These are phyloP conservation scores for Diaprepes abbreviatus DNA, from an alignment of 2,888 invertebrate genomes.

Conservation along the genomic window DNA sequence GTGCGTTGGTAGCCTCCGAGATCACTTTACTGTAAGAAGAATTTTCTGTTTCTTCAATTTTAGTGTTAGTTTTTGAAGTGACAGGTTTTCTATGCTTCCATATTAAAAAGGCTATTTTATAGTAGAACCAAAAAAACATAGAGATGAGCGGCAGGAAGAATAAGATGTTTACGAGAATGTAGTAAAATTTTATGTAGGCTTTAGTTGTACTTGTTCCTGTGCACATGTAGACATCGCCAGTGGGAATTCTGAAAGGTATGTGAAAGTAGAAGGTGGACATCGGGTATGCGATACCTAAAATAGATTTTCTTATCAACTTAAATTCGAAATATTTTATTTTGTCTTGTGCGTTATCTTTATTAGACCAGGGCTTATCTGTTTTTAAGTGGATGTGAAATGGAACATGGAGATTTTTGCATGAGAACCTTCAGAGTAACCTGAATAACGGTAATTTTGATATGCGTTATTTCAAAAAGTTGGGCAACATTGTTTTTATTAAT, in stretches of 20 bases:
- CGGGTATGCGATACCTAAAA: constrained; percentile 66
- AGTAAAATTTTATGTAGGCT: constrained; percentile 57
- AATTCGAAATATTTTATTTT: too few species aligned
- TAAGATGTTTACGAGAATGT: constrained; percentile 59
- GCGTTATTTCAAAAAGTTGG: too few species aligned
- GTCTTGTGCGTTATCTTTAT: too few species aligned
- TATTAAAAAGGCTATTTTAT: constrained; percentile 69
- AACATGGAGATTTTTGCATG: too few species aligned
- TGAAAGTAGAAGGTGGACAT: constrained; percentile 65
- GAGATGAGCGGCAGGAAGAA: constrained; percentile 69
- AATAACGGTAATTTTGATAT: too few species aligned
- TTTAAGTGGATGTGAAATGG: too few species aligned
- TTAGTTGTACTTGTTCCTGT: constrained; percentile 52
- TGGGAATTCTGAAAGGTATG: constrained; percentile 55
- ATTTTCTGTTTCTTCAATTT: constrained; percentile 54
- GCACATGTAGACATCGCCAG: constrained; percentile 56
- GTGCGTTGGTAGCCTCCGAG: constrained; percentile 41
- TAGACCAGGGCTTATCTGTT: too few species aligned
- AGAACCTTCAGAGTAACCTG: too few species aligned
- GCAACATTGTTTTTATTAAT: too few species aligned
- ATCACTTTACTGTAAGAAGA: constrained; percentile 54
- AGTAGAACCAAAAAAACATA: constrained; percentile 70
- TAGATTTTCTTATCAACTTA: too few species aligned
- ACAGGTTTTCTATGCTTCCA: constrained; percentile 68
- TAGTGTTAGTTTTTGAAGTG: constrained; percentile 49